Percentiles rank a stretch among this genome's conserved stretches.
phyloP scores from a whole-genome alignment of 2,113 vertebrate species.

The Macrotus californicus region DNA sequence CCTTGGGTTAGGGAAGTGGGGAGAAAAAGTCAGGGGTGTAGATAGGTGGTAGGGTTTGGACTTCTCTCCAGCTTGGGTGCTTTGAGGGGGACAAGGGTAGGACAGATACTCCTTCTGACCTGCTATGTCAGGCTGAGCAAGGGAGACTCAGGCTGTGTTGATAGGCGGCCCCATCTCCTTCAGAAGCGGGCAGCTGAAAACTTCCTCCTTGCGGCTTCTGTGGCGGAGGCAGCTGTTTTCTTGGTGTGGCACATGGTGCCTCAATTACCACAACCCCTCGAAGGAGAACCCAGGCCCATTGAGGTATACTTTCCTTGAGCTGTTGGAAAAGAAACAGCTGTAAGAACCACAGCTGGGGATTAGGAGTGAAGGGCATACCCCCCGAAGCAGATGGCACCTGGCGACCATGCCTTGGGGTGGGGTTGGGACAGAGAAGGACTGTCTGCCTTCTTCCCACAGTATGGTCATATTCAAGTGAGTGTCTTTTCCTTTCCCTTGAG shows the following conservation, averaged over 20 bases:
- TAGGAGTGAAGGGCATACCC: neutral
- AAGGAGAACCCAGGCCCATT: neutral
- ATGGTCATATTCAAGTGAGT: neutral
- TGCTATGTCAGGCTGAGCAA: neutral
- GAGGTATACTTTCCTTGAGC: neutral
- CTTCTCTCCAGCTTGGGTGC: neutral
- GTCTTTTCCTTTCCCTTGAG: neutral
- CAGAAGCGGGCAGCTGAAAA: neutral
- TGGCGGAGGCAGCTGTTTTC: neutral
- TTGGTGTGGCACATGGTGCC: neutral
- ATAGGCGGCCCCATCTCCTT: neutral
- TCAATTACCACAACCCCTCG: neutral
- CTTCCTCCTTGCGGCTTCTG: neutral
- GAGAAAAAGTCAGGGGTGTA: neutral
- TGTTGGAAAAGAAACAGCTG: neutral
- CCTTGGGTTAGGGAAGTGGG: neutral
- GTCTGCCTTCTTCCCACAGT: neutral
- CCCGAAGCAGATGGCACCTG: neutral
- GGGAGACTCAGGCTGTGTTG: neutral
- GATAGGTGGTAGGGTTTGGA: neutral
- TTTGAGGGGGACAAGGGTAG: neutral
- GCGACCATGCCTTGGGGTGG: neutral
- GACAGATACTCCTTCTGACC: neutral
- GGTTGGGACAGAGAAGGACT: neutral
- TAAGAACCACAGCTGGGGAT: neutral